These are phyloP conservation scores for Australoheros scitulus DNA, from an alignment of 2,113 vertebrate species.

Conservation along the genomic window DNA sequence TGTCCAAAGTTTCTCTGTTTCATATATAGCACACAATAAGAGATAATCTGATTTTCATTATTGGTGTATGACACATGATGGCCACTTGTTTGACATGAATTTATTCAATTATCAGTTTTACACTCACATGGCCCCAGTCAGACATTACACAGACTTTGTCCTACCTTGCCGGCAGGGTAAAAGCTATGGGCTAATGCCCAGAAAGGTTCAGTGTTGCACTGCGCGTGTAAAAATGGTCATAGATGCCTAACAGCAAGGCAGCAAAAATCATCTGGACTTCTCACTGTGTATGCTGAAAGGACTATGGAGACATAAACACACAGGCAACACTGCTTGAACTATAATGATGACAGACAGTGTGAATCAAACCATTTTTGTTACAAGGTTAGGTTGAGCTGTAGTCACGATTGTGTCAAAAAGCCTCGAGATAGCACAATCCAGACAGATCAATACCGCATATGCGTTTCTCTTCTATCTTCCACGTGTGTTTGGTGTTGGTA, in stretches of 20 bases:
- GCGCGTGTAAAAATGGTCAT: not conserved
- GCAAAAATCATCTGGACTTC: conserved; percentile 13
- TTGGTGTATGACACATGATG: not conserved
- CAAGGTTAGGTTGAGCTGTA: not conserved
- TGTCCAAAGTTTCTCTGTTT: too few relatives aligned
- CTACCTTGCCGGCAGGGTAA: not conserved
- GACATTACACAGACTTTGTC: not conserved
- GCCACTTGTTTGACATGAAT: too few relatives aligned
- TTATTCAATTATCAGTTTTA: too few relatives aligned
- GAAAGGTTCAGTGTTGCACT: not conserved
- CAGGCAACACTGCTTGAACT: not conserved
- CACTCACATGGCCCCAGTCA: too few relatives aligned
- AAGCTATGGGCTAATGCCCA: not conserved
- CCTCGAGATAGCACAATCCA: not conserved
- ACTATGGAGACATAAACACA: not conserved
- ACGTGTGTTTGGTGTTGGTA: conserved; percentile 2
- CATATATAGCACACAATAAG: not conserved
- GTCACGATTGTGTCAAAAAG: not conserved
- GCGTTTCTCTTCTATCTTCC: not conserved
- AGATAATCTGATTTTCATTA: not conserved
- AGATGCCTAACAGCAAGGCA: not conserved
- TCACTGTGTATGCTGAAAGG: not conserved
- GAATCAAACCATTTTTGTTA: not conserved
- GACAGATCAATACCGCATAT: not conserved
- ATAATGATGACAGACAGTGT: not conserved